Evolutionary conservation across 2,113 vertebrate genomes (phyloP).

Genomic region (Potamarius usumacintae): DNA sequence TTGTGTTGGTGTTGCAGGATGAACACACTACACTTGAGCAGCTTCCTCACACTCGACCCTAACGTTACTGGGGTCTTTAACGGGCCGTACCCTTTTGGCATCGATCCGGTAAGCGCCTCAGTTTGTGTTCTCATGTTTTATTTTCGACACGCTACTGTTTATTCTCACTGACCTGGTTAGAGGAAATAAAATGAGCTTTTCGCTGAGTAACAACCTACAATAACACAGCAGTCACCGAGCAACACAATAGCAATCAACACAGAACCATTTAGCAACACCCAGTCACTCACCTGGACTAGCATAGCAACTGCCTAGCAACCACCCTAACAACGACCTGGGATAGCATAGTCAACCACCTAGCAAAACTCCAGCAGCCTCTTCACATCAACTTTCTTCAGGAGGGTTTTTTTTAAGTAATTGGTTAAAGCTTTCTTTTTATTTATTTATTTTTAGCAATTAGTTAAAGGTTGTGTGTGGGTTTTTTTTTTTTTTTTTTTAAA

Average conservation of each 20-base stretch:
- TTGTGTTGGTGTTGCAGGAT: slow-evolving; percentile 49
- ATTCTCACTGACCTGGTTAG: not conserved
- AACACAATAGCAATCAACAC: no score
- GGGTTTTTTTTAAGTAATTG: not conserved
- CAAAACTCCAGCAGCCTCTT: not conserved
- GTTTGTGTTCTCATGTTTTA: not conserved
- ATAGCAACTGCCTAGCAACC: no score
- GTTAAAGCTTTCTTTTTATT: not conserved
- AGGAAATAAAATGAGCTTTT: not conserved
- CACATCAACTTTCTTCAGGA: no score
- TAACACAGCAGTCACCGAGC: not conserved
- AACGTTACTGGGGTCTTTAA: slow-evolving; percentile 83
- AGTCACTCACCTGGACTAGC: no score
- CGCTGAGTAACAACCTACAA: not conserved
- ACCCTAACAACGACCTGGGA: not conserved
- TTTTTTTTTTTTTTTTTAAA: not conserved
- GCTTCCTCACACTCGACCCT: slow-evolving; percentile 80
- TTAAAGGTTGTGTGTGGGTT: not conserved
- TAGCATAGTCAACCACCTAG: no score
- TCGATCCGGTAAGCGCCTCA: slow-evolving; percentile 86
- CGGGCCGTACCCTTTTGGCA: slow-evolving; percentile 90
- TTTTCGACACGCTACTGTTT: not conserved
- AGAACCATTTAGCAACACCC: no score
- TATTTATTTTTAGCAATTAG: not conserved
- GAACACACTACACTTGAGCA: slow-evolving; percentile 28